phyloP scores from a whole-genome alignment of 2,113 vertebrate species.

The Polypterus senegalus region DNA sequence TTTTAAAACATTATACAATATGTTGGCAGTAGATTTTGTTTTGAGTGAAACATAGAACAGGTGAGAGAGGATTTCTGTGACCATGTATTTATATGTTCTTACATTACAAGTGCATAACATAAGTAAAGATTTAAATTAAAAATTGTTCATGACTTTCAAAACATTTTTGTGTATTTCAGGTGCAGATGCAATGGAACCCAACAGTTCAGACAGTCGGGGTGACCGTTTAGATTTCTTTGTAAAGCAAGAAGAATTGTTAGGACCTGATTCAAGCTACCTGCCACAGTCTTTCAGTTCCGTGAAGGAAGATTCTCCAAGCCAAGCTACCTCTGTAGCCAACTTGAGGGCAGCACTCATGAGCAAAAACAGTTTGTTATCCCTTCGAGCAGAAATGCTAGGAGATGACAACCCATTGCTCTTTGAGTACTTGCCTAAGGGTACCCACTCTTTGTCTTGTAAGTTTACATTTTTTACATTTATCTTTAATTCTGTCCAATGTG shows the following conservation, averaged over 20 bases:
- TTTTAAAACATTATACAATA: too few species aligned
- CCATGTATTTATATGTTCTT: too few species aligned
- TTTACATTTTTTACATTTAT: slow-evolving; percentile 27
- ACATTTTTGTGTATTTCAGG: slow-evolving; percentile 33
- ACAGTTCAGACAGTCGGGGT: slow-evolving; percentile 66
- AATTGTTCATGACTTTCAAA: not conserved
- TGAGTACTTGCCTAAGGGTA: slow-evolving; percentile 89
- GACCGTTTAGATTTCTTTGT: slow-evolving; percentile 68
- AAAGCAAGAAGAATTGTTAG: slow-evolving; percentile 67
- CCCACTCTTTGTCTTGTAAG: slow-evolving; percentile 88
- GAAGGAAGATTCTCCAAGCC: slow-evolving; percentile 63
- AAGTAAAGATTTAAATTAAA: not conserved
- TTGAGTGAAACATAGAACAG: too few species aligned
- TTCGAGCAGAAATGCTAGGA: slow-evolving; percentile 82
- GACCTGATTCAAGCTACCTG: slow-evolving; percentile 60
- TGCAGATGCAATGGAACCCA: slow-evolving; percentile 66
- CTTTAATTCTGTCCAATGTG: not conserved
- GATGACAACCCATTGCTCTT: slow-evolving; percentile 88
- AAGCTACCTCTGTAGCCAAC: slow-evolving; percentile 75
- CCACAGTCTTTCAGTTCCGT: slow-evolving; percentile 51
- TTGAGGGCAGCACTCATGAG: slow-evolving; percentile 89
- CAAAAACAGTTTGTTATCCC: slow-evolving; percentile 90
- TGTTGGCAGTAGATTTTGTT: too few species aligned
- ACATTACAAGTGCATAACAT: too few species aligned
- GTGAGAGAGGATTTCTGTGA: too few species aligned